These are phyloP conservation scores for Drosophila algonquin DNA, from an alignment of 2,888 invertebrate genomes.

Conservation along the genomic window DNA sequence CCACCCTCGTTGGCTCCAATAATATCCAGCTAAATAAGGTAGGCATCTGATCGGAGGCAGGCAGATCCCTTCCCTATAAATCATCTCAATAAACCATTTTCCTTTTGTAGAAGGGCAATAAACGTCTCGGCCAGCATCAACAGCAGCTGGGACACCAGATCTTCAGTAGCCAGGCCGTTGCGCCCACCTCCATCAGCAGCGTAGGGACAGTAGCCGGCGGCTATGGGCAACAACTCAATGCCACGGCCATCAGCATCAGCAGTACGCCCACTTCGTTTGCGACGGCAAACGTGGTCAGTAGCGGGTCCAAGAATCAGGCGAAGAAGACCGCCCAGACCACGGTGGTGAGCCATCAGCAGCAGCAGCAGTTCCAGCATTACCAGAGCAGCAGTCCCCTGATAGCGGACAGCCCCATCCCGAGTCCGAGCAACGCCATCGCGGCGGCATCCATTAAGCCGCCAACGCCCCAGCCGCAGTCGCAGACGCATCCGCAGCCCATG, in stretches of 20 bases:
- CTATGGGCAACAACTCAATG: slow-evolving; percentile 76
- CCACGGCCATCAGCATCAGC: slow-evolving; percentile 78
- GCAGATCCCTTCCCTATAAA: neutral
- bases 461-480: slow-evolving; percentile 83
- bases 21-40: slow-evolving; percentile 84
- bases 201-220: slow-evolving; percentile 72
- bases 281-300: slow-evolving; percentile 84
- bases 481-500: slow-evolving; percentile 82
- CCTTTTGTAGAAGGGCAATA: slow-evolving; percentile 81
- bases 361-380: slow-evolving; percentile 79
- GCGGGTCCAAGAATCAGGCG: slow-evolving; percentile 84
- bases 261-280: slow-evolving; percentile 82
- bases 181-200: slow-evolving; percentile 71
- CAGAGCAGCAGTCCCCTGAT: slow-evolving; percentile 83
- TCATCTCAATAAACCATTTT: neutral
- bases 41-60: slow-evolving; percentile 9
- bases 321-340: slow-evolving; percentile 81
- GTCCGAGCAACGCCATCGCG: slow-evolving; percentile 82
- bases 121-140: slow-evolving; percentile 67
- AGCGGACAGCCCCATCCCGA: slow-evolving; percentile 84
- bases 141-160: slow-evolving; percentile 79
- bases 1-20: slow-evolving; percentile 84
- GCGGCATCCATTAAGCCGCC: slow-evolving; percentile 82
- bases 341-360: slow-evolving; percentile 69
- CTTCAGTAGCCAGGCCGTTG: slow-evolving; percentile 78